Conservation (phyloP, 2,113 vertebrate genomes). For the Brachyhypopomus gauderio region DNA sequence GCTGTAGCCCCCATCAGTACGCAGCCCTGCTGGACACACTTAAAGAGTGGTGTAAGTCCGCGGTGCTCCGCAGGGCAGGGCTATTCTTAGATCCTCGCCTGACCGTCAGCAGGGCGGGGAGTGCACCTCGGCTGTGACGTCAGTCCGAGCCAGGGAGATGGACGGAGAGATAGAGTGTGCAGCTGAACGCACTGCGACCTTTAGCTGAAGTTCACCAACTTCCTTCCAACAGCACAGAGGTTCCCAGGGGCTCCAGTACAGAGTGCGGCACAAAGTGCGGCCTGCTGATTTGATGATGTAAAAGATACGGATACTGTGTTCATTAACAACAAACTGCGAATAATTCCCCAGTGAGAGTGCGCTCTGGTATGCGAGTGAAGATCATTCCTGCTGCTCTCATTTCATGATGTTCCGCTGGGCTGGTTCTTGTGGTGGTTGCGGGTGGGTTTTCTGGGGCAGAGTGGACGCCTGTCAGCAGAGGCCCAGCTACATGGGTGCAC, state of each 20-base stretch:
- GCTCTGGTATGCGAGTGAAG: not conserved
- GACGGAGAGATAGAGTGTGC: not conserved
- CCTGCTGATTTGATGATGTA: not conserved
- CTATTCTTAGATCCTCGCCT: conserved; percentile 43
- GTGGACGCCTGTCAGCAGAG: not conserved
- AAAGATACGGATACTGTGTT: not conserved
- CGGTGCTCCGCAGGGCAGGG: not conserved
- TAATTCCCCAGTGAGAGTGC: not conserved
- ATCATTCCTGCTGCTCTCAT: not conserved
- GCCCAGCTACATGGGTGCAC: not conserved
- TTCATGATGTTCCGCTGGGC: conserved; percentile 6
- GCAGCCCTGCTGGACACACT: not conserved
- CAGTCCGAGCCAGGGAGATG: conserved; percentile 34
- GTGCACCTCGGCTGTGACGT: conserved; percentile 27
- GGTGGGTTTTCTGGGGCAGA: not conserved
- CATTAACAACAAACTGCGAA: not conserved
- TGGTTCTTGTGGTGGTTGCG: not conserved
- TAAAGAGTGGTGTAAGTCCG: conserved; percentile 1
- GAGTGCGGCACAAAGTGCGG: not conserved
- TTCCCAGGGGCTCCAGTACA: not conserved
- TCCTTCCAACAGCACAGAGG: not conserved
- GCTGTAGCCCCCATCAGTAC: conserved; percentile 9
- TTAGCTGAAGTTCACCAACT: conserved; percentile 31
- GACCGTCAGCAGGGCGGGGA: conserved; percentile 18
- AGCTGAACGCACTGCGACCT: conserved; percentile 16